Base-by-base conservation (phyloP, 2,797 vertebrate genomes). In the Fringilla coelebs region DNA sequence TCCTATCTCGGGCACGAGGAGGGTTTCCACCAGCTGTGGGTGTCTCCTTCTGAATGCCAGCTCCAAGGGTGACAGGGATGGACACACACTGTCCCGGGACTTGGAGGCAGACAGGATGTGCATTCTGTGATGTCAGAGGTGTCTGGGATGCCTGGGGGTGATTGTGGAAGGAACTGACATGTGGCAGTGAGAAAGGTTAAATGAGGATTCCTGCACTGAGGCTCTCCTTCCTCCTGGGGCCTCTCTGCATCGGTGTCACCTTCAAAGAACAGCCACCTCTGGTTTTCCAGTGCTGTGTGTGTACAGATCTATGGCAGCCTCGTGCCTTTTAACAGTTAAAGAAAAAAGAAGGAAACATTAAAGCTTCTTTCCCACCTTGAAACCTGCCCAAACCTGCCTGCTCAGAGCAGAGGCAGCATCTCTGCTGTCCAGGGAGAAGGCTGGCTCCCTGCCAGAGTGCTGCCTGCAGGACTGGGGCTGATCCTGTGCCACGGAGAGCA, bases 371-470 rank as follows among this genome's bases (percentile, higher is more conserved):
- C 55, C 51, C 54, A 73, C 66, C 83, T 68, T 28, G n/a, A 81
- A 78, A 60, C 76, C 62, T 88, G 73, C 87, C 31, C 34, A 25
- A 77, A 70, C 58, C 34, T 78, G 79, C 89, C 85, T 1, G 2
- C 62, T 46, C 24, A 0, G 0, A 80, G 9, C 1, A 0, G 52
- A 61, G 88, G 41, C 0, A 3, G 41, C 40, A 8, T 13, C 25
- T 0, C n/a, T 17, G 20, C 7, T 60, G 38, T 55, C 46, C 25
- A 26, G 58, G 26, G 67, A 54, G 6, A 29, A 58, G 70, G 51
- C 60, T 86, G 48, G 34, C 17, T 63, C 19, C 24, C 28, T 19
- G 31, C 34, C 48, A 62, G 25, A 13, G 24, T 34, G 17, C 40
- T 75, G 73, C 70, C 70, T 77, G 67, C 46, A 70, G 49, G 49